Base-by-base conservation (phyloP, 2,113 vertebrate genomes). In the Plotosus lineatus region DNA sequence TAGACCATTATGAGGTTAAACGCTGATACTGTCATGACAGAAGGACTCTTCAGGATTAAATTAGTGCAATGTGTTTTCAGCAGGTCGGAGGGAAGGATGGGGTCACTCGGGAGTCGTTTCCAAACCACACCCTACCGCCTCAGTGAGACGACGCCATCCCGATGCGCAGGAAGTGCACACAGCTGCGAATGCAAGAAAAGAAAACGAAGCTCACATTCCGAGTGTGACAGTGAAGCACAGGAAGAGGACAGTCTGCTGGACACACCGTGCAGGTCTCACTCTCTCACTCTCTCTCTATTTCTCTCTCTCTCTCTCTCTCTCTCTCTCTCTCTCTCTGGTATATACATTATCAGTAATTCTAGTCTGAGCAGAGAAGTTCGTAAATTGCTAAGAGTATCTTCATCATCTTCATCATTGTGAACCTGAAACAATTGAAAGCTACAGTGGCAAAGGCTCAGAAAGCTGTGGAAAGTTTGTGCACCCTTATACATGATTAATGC, bases 121-220 rank as follows among this genome's bases (percentile, higher is more conserved):
- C 92, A 93, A 79, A 85, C 88, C 12, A 26, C 90, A 4, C 79
- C 91, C 40, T 85, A 72, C 72, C 88, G 85, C 71, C 85, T 81
- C 6, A 89, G 91, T 44, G 92, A 91, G 23, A 53, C 56, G 4
- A 50, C 58, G n/a, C 91, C 90, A 66, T 88, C 84, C 11, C 78
- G 79, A 28, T 88, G 87, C 31, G 17, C 51, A 44, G 85, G 88
- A 50, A 89, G 84, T 51, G 88, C 85, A 79, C 91, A 90, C 68
- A 75, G 86, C 2, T 94, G 92, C 42, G 91, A 94, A n/a, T 94
- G 93, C 85, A 93, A 89, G 84, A 95, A 94, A 84, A 92, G 94
- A 82, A 94, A 94, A 81, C 86, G 94, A 69, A 93, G 89, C 56
- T 88, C 89, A 4, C 90, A 84, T 15, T 95, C 93, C 50, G 92